Percentiles rank a stretch among this genome's conserved stretches.
These are phyloP conservation scores for Perodicticus potto DNA, from an alignment of 2,797 vertebrate genomes.

Conservation along the genomic window DNA sequence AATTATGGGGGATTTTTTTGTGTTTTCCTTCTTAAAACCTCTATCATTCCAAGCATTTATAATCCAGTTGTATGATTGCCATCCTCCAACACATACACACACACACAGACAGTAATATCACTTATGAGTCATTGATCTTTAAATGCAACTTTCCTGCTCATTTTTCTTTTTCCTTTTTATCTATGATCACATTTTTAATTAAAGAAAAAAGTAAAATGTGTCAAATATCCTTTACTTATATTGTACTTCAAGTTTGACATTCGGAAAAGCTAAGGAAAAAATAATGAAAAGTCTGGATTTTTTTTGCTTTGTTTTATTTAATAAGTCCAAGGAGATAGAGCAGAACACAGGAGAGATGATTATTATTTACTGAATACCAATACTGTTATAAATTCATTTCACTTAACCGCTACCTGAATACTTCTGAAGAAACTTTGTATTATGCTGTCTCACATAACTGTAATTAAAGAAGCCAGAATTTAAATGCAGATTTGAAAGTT, in stretches of 20 bases:
- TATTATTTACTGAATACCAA: background rate
- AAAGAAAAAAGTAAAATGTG: background rate
- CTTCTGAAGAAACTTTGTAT: background rate
- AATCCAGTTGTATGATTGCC: background rate
- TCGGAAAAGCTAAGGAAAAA: background rate
- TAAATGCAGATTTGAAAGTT: background rate
- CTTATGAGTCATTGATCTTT: background rate
- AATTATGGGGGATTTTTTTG: background rate
- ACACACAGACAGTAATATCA: background rate
- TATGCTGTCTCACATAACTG: background rate
- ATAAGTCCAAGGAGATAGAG: background rate
- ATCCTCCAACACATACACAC: background rate
- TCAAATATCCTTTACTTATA: background rate
- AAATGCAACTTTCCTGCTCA: background rate
- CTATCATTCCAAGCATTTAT: background rate
- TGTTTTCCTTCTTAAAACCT: background rate
- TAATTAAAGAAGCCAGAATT: background rate
- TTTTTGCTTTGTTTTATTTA: slow-evolving; percentile 24
- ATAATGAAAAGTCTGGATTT: background rate
- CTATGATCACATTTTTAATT: slow-evolving; percentile 7
- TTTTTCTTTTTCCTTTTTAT: background rate
- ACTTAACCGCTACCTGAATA: background rate
- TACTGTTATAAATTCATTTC: background rate
- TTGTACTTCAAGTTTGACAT: background rate
- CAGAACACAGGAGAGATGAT: background rate